Evolutionary conservation across 1,140 invertebrate genomes (phyloP), one percentile per base, ranked within the genome.

Genomic region (Drosophila hydei): DNA sequence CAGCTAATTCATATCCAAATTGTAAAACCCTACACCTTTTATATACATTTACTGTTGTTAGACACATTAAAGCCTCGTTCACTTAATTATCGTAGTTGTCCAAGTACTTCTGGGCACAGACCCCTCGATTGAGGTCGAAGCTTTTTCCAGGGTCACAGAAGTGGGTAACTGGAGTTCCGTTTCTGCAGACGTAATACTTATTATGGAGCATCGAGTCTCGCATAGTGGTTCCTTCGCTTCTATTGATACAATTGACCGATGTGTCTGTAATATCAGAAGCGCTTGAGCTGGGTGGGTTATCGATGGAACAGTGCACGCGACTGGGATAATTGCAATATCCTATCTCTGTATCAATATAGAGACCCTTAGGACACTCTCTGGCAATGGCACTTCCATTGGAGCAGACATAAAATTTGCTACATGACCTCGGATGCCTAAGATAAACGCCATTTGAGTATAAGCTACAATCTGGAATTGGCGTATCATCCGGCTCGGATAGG

Each of bases 331-430:
- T 62, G 30, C 81, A 85, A 9, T 55, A 62, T 12, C 54, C 75
- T 2, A 2, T 14, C 5, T 56, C 38, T 1, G 40, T 45, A 12
- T 85, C 69, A 16, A 87, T 87, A 38, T 75, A 30, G 5, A 85
- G 70, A 9, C 81, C 77, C 14, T 27, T 42, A 0, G 81, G 81
- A 47, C 81, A 85, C 48, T 85, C 25, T 8, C 73, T 51, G 1
- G 43, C 3, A 36, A 85, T 50, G 5, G 81, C 25, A 3, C 19
- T 43, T 2, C 80, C 81, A 48, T 77, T 72, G 18, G 62, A 65
- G 12, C 80, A 85, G 1, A 80, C 56, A 47, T 68, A 85, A 40
- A 85, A 85, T 8, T 52, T 85, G 40, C 59, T 72, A 23, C 80
- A 85, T 2, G 80, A 85, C 0, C n/a, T 38, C 0, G 70, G 43